Evolutionary conservation across 1,140 invertebrate species (phyloP).

Genomic region (Galleria mellonella): DNA sequence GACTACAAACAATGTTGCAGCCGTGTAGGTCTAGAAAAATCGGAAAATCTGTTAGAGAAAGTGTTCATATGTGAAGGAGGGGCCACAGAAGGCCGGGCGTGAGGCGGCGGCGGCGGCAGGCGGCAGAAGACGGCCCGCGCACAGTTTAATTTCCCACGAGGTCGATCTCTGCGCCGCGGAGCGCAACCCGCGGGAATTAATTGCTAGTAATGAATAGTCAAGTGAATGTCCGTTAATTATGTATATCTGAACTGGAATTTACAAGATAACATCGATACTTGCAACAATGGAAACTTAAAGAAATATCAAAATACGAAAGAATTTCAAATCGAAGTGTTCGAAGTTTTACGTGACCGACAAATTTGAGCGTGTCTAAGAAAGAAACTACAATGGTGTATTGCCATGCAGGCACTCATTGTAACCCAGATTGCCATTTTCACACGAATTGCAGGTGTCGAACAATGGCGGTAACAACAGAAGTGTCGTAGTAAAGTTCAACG

Average conservation of each 20-base stretch:
- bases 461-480: constrained; percentile 45
- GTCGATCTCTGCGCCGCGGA: constrained; percentile 70
- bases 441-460: constrained; percentile 57
- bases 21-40: constrained; percentile 47
- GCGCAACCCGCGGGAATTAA: constrained; percentile 71
- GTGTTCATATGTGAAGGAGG: constrained; percentile 60
- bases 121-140: constrained; percentile 64
- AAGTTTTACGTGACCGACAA: not conserved
- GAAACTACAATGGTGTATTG: constrained; percentile 12
- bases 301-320: not conserved
- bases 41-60: constrained; percentile 61
- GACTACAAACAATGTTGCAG: constrained; percentile 10
- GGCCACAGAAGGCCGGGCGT: constrained; percentile 31
- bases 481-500: constrained; percentile 46
- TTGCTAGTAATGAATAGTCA: constrained; percentile 74
- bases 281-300: constrained; percentile 9
- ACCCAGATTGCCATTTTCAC: constrained; percentile 46
- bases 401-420: constrained; percentile 16
- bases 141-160: constrained; percentile 74
- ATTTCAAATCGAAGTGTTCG: not conserved
- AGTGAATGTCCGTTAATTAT: constrained; percentile 72
- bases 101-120: constrained; percentile 26
- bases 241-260: constrained; percentile 51
- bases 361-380: constrained; percentile 3
- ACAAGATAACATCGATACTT: constrained; percentile 13